Evolutionary conservation across 2,797 vertebrate species (phyloP).

Genomic region (Acanthopagrus latus): DNA sequence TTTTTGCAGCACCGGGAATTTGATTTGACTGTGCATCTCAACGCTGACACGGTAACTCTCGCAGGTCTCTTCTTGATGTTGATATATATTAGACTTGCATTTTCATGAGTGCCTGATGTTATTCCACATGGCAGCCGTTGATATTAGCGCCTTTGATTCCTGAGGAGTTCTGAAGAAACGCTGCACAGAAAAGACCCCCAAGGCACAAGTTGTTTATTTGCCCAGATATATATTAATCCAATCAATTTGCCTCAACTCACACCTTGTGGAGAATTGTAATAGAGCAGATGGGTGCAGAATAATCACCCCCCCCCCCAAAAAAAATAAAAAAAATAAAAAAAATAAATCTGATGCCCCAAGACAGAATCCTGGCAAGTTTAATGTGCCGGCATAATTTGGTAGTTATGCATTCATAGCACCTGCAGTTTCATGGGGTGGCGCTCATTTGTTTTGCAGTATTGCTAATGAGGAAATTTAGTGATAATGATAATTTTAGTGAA

Average conservation of each 20-base stretch:
- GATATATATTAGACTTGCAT: conserved; percentile 78
- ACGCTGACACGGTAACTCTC: conserved; percentile 69
- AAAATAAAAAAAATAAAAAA: background rate
- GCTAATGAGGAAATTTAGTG: conserved; percentile 35
- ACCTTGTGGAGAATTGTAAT: conserved; percentile 80
- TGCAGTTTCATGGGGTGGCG: conserved; percentile 40
- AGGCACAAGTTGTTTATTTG: conserved; percentile 85
- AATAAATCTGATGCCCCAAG: conserved; percentile 53
- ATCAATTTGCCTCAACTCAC: conserved; percentile 78
- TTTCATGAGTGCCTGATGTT: conserved; percentile 78
- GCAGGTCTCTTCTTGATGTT: conserved; percentile 72
- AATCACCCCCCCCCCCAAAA: no score
- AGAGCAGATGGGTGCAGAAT: conserved; percentile 67
- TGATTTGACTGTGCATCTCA: conserved; percentile 77
- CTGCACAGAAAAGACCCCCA: conserved; percentile 74
- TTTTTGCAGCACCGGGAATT: conserved; percentile 67
- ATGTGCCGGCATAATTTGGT: conserved; percentile 56
- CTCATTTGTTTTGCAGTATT: conserved; percentile 50
- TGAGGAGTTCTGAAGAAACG: conserved; percentile 81
- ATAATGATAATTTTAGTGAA: conserved; percentile 30
- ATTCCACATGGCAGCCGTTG: conserved; percentile 78
- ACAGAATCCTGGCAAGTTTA: conserved; percentile 60
- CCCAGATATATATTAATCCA: conserved; percentile 83
- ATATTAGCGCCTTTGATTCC: conserved; percentile 84
- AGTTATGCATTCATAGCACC: conserved; percentile 59